Percentiles rank a stretch among this genome's conserved stretches.
Evolutionary conservation across 2,797 vertebrate species (phyloP).

Genomic region (Darevskia mixta): DNA sequence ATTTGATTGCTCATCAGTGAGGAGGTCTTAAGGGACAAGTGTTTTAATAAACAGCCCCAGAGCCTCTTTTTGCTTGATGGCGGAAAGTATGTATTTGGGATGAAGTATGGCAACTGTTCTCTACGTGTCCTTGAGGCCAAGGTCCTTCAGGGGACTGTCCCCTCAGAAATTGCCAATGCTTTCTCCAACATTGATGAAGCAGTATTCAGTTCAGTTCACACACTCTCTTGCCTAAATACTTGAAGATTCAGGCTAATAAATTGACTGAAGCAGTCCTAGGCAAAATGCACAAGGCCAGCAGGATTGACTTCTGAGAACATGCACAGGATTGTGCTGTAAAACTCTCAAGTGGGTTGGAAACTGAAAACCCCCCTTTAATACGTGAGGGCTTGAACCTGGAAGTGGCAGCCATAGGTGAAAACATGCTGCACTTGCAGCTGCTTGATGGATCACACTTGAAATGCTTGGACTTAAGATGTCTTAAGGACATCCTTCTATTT

Average conservation of each 20-base stretch:
- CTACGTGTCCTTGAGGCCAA: conserved; percentile 3
- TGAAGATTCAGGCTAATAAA: background rate
- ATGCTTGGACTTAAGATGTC: background rate
- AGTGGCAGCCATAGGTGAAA: background rate
- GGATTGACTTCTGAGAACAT: background rate
- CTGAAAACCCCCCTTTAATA: background rate
- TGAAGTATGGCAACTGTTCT: conserved; percentile 1
- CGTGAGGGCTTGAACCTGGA: too few species aligned
- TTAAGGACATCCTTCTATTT: too few species aligned
- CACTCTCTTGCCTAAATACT: background rate
- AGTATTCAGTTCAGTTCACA: background rate
- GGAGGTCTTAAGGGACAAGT: background rate
- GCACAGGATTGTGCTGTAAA: background rate
- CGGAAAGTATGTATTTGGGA: background rate
- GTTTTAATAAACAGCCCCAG: background rate
- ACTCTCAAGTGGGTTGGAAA: background rate
- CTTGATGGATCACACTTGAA: background rate
- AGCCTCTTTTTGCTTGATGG: conserved; percentile 13
- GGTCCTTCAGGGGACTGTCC: background rate
- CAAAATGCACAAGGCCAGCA: background rate
- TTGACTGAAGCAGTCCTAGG: background rate
- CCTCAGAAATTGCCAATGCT: background rate
- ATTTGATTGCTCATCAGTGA: conserved; percentile 67
- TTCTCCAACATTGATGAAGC: background rate
- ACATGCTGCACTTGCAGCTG: background rate